phyloP scores from a whole-genome alignment of 2,113 vertebrate genomes.

The Porphyrio hochstetteri region DNA sequence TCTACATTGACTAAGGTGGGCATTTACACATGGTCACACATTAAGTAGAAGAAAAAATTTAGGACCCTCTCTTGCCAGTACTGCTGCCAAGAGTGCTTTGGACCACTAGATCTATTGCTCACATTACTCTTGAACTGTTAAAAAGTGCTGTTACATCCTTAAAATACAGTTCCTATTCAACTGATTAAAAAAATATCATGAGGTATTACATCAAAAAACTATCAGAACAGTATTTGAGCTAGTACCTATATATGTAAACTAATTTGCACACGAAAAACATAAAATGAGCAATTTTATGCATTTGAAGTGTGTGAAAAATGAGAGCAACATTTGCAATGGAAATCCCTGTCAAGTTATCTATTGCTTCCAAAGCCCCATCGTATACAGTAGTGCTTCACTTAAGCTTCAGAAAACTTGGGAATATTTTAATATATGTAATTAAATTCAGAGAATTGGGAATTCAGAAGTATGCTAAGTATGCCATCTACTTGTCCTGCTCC shows the following conservation, averaged over 20 bases:
- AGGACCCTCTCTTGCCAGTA: slow-evolving; percentile 16
- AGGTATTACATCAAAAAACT: not conserved
- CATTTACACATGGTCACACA: not conserved
- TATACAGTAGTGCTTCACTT: not conserved
- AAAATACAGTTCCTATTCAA: slow-evolving; percentile 7
- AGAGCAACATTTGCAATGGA: slow-evolving; percentile 46
- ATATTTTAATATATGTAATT: slow-evolving; percentile 23
- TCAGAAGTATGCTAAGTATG: not conserved
- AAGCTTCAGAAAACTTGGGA: not conserved
- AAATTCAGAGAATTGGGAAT: not conserved
- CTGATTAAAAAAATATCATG: not conserved
- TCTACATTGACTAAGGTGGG: not conserved
- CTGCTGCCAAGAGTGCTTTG: slow-evolving; percentile 23
- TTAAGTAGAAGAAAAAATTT: slow-evolving; percentile 24
- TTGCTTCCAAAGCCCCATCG: not conserved
- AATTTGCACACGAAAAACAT: not conserved
- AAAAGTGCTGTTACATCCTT: not conserved
- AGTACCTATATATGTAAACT: not conserved
- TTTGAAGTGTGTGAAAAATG: slow-evolving; percentile 10
- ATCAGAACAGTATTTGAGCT: not conserved
- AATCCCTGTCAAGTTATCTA: slow-evolving; percentile 8
- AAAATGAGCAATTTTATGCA: not conserved
- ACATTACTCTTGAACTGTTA: not conserved
- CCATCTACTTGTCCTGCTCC: not conserved
- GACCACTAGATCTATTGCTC: slow-evolving; percentile 12